Base-by-base conservation (phyloP, 2,113 vertebrate genomes). In the Bos javanicus region DNA sequence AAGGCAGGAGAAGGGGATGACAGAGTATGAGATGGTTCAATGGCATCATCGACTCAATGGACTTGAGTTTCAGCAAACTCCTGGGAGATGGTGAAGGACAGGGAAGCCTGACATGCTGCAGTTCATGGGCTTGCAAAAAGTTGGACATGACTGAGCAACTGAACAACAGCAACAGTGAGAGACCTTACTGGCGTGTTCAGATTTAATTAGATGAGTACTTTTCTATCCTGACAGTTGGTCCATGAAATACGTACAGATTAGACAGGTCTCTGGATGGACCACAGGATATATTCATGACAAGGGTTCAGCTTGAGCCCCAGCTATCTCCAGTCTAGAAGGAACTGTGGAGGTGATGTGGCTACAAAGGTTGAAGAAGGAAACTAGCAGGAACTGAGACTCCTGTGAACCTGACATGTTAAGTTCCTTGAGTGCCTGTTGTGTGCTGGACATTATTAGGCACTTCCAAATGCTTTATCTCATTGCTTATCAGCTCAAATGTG, bases 271-370 rank as follows among this genome's bases (percentile, higher is more conserved):
- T 28, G 71, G 85, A 43, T 1, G 16, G 19, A 57, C n/a, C 39
- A 2, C 19, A n/a, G 78, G 59, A 30, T 2, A 10, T 5, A 17
- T 48, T 74, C 14, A 11, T 0, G 26, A 12, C 3, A 11, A 0
- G 19, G 8, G 67, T 26, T 23, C 30, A 26, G 76, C 90, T 39
- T 14, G 80, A 48, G 16, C 48, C 28, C 33, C 9, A 10, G 52
- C 82, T 43, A 3, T 7, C 25, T 59, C 33, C 26, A 11, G 43
- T 48, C 52, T 80, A 26, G 26, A 33, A 21, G 60, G 43, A 62
- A n/a, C 13, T 30, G 33, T 25, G 85, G 46, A 4, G 43, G 12
- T 9, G 28, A 15, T 17, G 16, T 48, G 74, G 57, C 71, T 26
- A 3, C 56, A 5, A 2, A 39, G 28, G 62, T 43, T 39, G 54